Percentiles rank a stretch among this genome's conserved stretches.
These are phyloP conservation scores for Helleia helle DNA, from an alignment of 2,888 invertebrate genomes.

Conservation along the genomic window DNA sequence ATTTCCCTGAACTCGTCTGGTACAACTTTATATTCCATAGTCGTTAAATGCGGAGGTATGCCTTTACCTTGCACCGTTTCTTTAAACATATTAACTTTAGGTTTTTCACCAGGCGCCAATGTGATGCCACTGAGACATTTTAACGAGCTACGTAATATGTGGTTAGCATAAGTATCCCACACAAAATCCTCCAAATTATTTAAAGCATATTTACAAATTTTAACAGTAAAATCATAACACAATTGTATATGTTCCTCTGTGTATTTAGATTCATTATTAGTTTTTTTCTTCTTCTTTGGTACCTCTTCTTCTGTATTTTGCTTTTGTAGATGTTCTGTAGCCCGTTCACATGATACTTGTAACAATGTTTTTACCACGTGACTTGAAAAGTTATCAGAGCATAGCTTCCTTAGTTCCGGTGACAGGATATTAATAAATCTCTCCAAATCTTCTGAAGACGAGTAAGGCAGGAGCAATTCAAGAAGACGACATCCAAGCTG, in stretches of 20 bases:
- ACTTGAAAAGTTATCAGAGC: constrained; percentile 84
- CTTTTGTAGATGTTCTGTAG: constrained; percentile 47
- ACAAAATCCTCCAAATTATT: constrained; percentile 91
- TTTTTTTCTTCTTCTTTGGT: constrained; percentile 41
- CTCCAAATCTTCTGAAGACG: constrained; percentile 76
- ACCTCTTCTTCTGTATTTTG: constrained; percentile 31
- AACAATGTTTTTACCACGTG: constrained; percentile 85
- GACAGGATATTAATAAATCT: constrained; percentile 76
- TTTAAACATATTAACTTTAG: constrained; percentile 50
- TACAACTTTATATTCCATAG: constrained; percentile 59
- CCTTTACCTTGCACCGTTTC: constrained; percentile 36
- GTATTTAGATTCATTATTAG: constrained; percentile 39
- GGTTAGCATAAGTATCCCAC: constrained; percentile 84
- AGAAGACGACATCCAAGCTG: constrained; percentile 86
- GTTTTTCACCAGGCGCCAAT: constrained; percentile 58
- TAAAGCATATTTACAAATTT: constrained; percentile 81
- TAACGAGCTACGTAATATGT: constrained; percentile 82
- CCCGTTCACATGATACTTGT: constrained; percentile 67
- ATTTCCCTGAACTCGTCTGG: constrained; percentile 76
- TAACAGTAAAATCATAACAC: constrained; percentile 78
- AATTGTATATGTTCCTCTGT: constrained; percentile 59
- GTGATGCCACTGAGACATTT: constrained; percentile 80
- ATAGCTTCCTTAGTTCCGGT: constrained; percentile 79
- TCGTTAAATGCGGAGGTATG: constrained; percentile 49
- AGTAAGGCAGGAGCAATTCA: constrained; percentile 82